phyloP scores from a whole-genome alignment of 2,888 invertebrate genomes.

The Nymphalis polychloros region DNA sequence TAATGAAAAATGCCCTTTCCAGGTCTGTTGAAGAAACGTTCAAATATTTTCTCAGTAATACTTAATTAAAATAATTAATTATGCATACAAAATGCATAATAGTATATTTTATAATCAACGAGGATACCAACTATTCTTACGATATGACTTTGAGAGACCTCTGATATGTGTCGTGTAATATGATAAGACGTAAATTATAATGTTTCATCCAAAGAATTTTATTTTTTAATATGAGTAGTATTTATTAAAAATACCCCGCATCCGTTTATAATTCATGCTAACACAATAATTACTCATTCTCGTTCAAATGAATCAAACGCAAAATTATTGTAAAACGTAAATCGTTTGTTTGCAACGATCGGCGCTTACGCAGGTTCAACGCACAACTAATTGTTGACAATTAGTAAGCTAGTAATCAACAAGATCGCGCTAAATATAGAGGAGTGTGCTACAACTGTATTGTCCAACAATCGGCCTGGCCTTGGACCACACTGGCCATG shows the following conservation, averaged over 20 bases:
- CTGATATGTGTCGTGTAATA: neutral
- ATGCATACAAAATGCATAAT: neutral
- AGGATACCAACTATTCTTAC: neutral
- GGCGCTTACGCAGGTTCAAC: constrained; percentile 67
- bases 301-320: neutral
- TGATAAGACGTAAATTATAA: neutral
- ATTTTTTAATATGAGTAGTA: no score
- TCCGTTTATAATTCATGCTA: no score
- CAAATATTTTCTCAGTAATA: constrained; percentile 21
- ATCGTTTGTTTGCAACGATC: constrained; percentile 18
- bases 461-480: constrained; percentile 28
- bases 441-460: constrained; percentile 38
- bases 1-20: constrained; percentile 79
- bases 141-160: neutral
- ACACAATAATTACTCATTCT: neutral
- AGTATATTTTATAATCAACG: neutral
- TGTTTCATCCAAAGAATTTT: no score
- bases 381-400: constrained; percentile 79
- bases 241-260: no score
- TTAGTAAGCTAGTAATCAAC: constrained; percentile 72
- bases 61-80: neutral
- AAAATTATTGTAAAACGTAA: constrained; percentile 17
- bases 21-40: constrained; percentile 57
- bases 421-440: constrained; percentile 73
- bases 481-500: constrained; percentile 30